Conservation (phyloP, 1,140 invertebrate genomes). For the Drosophila sulfurigaster region DNA sequence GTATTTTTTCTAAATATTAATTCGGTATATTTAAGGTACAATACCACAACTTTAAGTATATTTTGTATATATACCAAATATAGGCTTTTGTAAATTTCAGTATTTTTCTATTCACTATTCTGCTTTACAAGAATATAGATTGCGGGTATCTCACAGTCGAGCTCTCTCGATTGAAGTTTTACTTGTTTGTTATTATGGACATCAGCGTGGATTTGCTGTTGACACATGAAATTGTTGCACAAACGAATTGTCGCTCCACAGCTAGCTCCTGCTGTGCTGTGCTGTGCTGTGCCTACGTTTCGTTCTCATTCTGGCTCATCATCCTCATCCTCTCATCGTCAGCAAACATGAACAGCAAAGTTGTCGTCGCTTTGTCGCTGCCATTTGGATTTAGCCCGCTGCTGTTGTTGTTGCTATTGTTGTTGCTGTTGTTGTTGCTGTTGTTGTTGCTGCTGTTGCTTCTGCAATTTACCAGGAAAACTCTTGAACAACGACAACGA, state of each 20-base stretch:
- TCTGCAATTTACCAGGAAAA: constrained; percentile 44
- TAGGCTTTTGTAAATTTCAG: too few relatives aligned
- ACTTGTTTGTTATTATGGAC: constrained; percentile 41
- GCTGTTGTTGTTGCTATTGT: constrained; percentile 14
- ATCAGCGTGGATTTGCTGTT: constrained; percentile 43
- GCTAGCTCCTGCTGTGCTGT: not conserved
- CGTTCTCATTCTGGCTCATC: constrained; percentile 6
- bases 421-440: not conserved
- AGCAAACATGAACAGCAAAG: constrained; percentile 13
- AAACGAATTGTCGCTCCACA: constrained; percentile 21
- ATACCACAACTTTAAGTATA: too few relatives aligned
- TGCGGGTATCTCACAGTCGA: not conserved
- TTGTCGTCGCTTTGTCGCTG: constrained; percentile 39
- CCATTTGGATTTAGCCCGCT: constrained; percentile 28
- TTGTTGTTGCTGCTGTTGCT: constrained; percentile 1
- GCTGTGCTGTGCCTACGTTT: not conserved
- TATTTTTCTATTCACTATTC: too few relatives aligned
- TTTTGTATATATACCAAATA: too few relatives aligned
- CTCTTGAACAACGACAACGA: constrained; percentile 26
- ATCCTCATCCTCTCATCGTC: constrained; percentile 11
- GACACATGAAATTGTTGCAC: constrained; percentile 48
- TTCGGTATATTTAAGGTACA: too few relatives aligned
- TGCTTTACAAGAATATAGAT: too few relatives aligned
- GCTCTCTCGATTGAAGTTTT: not conserved
- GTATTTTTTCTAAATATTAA: too few relatives aligned